Evolutionary conservation across 1,140 invertebrate species (phyloP).

Genomic region (Dufourea novaeangliae): DNA sequence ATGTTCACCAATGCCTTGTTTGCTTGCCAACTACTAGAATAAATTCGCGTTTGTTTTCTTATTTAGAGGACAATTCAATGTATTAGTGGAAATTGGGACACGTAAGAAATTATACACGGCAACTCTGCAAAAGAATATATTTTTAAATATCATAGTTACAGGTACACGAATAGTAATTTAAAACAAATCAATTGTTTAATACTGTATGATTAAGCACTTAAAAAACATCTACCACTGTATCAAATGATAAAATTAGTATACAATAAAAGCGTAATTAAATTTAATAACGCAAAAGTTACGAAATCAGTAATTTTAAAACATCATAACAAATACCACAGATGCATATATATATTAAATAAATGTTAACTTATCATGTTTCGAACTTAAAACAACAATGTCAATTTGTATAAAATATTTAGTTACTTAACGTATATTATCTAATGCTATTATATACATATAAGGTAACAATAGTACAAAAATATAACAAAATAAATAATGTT

Average conservation of each 20-base stretch:
- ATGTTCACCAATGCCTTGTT: conserved; percentile 42
- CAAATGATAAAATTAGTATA: background rate
- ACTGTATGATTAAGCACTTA: background rate
- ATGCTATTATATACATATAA: background rate
- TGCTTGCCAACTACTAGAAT: conserved; percentile 49
- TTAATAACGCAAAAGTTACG: background rate
- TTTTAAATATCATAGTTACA: conserved; percentile 13
- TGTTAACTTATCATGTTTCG: background rate
- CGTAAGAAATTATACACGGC: background rate
- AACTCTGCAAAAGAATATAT: background rate
- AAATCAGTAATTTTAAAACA: background rate
- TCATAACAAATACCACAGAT: background rate
- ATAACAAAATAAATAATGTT: background rate
- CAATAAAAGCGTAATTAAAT: background rate
- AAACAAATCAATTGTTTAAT: background rate
- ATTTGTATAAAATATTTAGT: background rate
- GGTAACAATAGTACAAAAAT: background rate
- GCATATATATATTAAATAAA: background rate
- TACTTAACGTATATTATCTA: background rate
- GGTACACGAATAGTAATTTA: background rate
- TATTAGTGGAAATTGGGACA: background rate
- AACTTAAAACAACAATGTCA: background rate
- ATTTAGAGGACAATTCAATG: background rate
- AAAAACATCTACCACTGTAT: background rate
- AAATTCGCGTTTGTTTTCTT: conserved; percentile 13